Evolutionary conservation across 2,888 invertebrate species (phyloP).

Genomic region (Proisotoma minuta): DNA sequence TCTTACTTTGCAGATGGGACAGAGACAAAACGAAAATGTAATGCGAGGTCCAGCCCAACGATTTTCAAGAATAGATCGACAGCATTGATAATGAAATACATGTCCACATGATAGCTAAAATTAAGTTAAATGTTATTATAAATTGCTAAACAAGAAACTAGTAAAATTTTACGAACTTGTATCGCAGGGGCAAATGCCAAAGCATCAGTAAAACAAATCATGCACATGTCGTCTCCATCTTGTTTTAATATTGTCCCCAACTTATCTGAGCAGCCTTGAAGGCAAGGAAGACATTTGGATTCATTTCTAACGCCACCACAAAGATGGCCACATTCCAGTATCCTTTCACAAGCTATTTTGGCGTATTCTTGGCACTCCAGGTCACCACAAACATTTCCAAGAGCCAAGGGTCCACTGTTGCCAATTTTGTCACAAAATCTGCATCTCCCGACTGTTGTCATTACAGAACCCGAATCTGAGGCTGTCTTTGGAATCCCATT

Average conservation of each 20-base stretch:
- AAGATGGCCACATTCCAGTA: slow-evolving; percentile 80
- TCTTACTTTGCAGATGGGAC: slow-evolving; percentile 89
- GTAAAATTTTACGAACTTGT: slow-evolving; percentile 56
- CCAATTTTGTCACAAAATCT: slow-evolving; percentile 81
- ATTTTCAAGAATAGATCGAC: slow-evolving; percentile 73
- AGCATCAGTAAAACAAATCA: slow-evolving; percentile 98
- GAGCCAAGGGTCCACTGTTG: slow-evolving; percentile 77
- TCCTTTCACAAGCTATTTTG: slow-evolving; percentile 73
- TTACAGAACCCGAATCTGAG: slow-evolving; percentile 34
- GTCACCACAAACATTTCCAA: slow-evolving; percentile 90
- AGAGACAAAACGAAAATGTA: slow-evolving; percentile 89
- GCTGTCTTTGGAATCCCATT: slow-evolving; percentile 61
- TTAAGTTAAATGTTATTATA: slow-evolving; percentile 10
- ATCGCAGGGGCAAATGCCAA: slow-evolving; percentile 91
- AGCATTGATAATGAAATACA: slow-evolving; percentile 91
- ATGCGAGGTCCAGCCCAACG: slow-evolving; percentile 94
- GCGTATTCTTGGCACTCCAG: slow-evolving; percentile 87
- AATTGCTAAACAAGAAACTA: slow-evolving; percentile 5
- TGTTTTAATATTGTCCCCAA: slow-evolving; percentile 63
- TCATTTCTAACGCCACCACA: slow-evolving; percentile 92
- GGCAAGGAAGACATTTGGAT: slow-evolving; percentile 75
- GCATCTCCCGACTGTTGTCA: slow-evolving; percentile 65
- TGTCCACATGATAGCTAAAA: slow-evolving; percentile 83
- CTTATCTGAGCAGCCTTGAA: slow-evolving; percentile 66
- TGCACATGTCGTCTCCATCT: slow-evolving; percentile 98